Evolutionary conservation across 2,113 vertebrate species (phyloP).

Genomic region (Notechis scutatus): DNA sequence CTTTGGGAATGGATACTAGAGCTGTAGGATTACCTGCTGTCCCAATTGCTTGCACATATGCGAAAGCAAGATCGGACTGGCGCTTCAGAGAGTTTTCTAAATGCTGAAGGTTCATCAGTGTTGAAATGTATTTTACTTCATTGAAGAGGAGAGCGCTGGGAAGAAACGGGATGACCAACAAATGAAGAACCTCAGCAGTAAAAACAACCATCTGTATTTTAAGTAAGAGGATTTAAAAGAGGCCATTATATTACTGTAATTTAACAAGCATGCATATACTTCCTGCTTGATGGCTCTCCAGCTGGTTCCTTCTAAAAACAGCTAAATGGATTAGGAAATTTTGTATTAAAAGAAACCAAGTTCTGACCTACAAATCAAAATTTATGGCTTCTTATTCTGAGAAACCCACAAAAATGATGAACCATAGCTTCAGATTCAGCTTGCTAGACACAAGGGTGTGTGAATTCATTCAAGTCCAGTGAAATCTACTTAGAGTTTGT

Average conservation of each 20-base stretch:
- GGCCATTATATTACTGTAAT: not conserved
- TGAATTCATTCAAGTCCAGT: not conserved
- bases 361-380: not conserved
- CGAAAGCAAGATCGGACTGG: conserved; percentile 78
- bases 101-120: conserved; percentile 74
- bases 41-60: conserved; percentile 84
- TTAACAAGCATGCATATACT: not conserved
- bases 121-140: conserved; percentile 86
- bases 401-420: not conserved
- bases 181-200: not conserved
- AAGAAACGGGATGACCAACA: not conserved
- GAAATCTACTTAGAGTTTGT: not conserved
- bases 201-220: not conserved
- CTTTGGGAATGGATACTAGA: not conserved
- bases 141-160: conserved; percentile 87
- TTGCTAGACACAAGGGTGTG: not conserved
- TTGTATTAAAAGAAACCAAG: not conserved
- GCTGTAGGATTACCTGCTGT: conserved; percentile 78
- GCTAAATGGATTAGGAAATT: not conserved
- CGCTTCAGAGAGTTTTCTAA: conserved; percentile 81
- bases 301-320: not conserved
- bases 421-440: not conserved
- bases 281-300: not conserved
- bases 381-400: not conserved
- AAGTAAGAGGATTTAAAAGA: not conserved